These are phyloP conservation scores for Endotricha flammealis DNA, from an alignment of 2,888 invertebrate species.

Conservation along the genomic window DNA sequence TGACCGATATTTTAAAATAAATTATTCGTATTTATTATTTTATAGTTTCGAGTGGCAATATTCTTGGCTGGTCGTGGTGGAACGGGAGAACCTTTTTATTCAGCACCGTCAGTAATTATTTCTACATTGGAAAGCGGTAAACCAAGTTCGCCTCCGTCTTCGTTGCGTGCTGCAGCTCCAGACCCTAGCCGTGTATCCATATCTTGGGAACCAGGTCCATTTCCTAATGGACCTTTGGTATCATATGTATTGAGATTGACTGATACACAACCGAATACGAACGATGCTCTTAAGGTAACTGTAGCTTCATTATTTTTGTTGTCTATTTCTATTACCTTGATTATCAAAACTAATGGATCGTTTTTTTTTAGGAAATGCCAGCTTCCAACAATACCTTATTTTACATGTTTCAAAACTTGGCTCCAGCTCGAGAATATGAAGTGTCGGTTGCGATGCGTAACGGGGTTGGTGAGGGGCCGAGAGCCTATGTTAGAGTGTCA, in stretches of 20 bases:
- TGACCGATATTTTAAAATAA: no score
- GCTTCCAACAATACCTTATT: constrained; percentile 82
- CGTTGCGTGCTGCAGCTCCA: constrained; percentile 86
- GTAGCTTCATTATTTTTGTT: no score
- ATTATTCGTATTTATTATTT: constrained; percentile 4
- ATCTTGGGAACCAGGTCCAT: constrained; percentile 92
- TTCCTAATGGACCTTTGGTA: constrained; percentile 91
- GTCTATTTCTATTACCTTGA: no score
- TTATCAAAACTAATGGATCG: background rate
- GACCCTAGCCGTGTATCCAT: constrained; percentile 91
- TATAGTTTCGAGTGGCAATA: constrained; percentile 92
- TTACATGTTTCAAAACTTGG: constrained; percentile 87
- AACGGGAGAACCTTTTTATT: constrained; percentile 84
- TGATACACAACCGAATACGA: constrained; percentile 75
- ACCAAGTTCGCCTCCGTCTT: constrained; percentile 86
- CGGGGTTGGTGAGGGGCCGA: constrained; percentile 87
- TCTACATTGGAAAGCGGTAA: constrained; percentile 85
- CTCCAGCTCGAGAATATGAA: constrained; percentile 84
- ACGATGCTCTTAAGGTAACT: constrained; percentile 83
- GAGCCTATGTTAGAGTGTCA: constrained; percentile 79
- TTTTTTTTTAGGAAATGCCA: constrained; percentile 81
- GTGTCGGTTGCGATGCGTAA: constrained; percentile 90
- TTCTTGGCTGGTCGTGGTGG: constrained; percentile 83
- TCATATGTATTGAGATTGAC: constrained; percentile 89
- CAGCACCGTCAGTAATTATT: constrained; percentile 86